Percentiles rank a stretch among this genome's conserved stretches.
Conservation (phyloP, 2,888 invertebrate genomes). For the Euzophera pinguis region DNA sequence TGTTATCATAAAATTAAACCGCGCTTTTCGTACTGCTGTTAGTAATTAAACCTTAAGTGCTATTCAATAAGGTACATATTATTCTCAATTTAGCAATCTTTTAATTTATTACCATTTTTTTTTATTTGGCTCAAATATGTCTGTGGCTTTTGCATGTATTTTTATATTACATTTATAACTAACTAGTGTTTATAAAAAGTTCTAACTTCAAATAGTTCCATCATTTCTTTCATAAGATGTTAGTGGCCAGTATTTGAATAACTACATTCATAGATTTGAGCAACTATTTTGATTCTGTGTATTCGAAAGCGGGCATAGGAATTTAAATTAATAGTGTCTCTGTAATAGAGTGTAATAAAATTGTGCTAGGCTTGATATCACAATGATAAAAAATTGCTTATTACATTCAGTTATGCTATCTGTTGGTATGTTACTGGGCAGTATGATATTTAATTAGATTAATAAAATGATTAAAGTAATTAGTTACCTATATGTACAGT, state of each 20-base stretch:
- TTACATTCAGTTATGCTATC: neutral
- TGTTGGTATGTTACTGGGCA: neutral
- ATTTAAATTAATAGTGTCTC: conserved; percentile 10
- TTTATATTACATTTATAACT: neutral
- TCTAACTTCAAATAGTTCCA: neutral
- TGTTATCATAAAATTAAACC: conserved; percentile 2
- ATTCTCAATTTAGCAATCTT: neutral
- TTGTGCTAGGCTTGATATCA: neutral
- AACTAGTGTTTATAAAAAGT: neutral
- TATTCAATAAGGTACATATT: conserved; percentile 9
- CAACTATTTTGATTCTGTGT: conserved; percentile 1
- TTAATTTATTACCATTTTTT: neutral
- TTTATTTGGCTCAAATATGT: no score
- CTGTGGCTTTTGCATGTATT: no score
- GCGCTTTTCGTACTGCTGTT: conserved; percentile 14
- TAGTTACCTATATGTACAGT: neutral
- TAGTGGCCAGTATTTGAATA: neutral
- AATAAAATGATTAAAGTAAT: neutral
- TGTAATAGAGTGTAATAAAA: conserved; percentile 6
- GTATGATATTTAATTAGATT: conserved; percentile 3
- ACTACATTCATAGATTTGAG: no score
- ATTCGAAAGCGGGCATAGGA: neutral
- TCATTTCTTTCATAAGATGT: neutral
- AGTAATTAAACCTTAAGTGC: conserved; percentile 3
- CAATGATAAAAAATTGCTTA: conserved; percentile 10